A percentile compares a stretch with the other conserved stretches of the same genome.
These are phyloP conservation scores for Pseudopipra pipra DNA, from an alignment of 2,113 vertebrate genomes.

Conservation along the genomic window DNA sequence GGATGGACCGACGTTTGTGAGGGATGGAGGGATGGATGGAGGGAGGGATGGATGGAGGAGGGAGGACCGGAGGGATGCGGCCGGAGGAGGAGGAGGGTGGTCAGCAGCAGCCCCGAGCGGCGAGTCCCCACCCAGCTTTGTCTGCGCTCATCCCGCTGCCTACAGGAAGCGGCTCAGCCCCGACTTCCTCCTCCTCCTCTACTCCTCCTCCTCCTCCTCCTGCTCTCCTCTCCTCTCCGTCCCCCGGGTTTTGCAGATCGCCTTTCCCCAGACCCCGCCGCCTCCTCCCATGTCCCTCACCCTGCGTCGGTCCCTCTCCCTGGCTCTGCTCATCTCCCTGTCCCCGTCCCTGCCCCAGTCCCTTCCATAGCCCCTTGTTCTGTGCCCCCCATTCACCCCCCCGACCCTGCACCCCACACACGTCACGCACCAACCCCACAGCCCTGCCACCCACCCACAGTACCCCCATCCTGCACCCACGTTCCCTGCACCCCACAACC, in stretches of 20 bases:
- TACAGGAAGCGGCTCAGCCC: constrained; percentile 72
- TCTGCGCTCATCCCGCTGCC: constrained; percentile 63
- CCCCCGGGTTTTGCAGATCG: not conserved
- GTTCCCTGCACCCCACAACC: not conserved
- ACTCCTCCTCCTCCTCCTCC: not conserved
- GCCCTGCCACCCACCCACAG: not conserved
- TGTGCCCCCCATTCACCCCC: too few relatives aligned
- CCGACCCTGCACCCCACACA: too few relatives aligned
- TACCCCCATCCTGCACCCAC: not conserved
- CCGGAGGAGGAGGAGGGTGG: not conserved
- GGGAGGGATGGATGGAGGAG: not conserved
- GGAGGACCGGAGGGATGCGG: not conserved
- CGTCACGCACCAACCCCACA: not conserved
- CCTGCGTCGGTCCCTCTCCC: not conserved
- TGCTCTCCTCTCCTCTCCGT: not conserved
- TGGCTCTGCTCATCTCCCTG: not conserved
- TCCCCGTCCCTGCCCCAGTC: not conserved
- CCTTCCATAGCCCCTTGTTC: not conserved
- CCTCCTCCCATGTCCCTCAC: not conserved
- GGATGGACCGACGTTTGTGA: not conserved
- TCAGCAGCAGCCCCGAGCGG: constrained; percentile 53
- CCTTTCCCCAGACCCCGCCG: not conserved
- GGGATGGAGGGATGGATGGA: not conserved
- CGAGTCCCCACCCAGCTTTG: constrained; percentile 76
- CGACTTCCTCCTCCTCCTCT: constrained; percentile 68